A percentile compares a stretch with the other conserved stretches of the same genome.
phyloP scores from a whole-genome alignment of 2,113 vertebrate genomes.

The Noturus placidus region DNA sequence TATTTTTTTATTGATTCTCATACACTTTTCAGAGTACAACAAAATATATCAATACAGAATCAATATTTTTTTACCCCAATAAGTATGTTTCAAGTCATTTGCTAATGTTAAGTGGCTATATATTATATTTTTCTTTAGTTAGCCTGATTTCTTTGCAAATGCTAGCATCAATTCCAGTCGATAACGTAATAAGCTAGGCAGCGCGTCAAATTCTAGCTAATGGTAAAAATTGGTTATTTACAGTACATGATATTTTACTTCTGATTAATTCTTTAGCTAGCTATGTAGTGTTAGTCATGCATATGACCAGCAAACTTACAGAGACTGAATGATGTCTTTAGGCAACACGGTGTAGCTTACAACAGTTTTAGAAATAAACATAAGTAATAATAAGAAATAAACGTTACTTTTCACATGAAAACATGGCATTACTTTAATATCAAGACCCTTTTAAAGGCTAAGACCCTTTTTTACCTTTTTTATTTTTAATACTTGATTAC shows the following conservation, averaged over 20 bases:
- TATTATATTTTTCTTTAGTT: background rate
- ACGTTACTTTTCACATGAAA: background rate
- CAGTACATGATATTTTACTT: background rate
- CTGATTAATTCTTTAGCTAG: background rate
- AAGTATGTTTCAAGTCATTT: background rate
- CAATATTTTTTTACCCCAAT: no score
- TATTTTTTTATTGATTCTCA: no score
- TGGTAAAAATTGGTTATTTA: background rate
- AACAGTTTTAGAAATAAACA: no score
- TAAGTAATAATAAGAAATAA: background rate
- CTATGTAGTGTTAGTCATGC: background rate
- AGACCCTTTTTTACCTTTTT: background rate
- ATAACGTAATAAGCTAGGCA: background rate
- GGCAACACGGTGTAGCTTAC: no score
- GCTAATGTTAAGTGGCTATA: background rate
- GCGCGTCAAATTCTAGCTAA: background rate
- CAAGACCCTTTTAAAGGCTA: background rate
- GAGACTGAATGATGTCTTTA: background rate
- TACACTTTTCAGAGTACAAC: no score
- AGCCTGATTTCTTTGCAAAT: background rate
- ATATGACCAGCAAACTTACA: background rate
- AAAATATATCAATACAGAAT: no score
- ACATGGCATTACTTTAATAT: background rate
- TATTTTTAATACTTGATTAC: background rate
- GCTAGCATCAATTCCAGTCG: background rate